Base-by-base conservation (phyloP, 2,888 invertebrate genomes). In the Lottia scabra region DNA sequence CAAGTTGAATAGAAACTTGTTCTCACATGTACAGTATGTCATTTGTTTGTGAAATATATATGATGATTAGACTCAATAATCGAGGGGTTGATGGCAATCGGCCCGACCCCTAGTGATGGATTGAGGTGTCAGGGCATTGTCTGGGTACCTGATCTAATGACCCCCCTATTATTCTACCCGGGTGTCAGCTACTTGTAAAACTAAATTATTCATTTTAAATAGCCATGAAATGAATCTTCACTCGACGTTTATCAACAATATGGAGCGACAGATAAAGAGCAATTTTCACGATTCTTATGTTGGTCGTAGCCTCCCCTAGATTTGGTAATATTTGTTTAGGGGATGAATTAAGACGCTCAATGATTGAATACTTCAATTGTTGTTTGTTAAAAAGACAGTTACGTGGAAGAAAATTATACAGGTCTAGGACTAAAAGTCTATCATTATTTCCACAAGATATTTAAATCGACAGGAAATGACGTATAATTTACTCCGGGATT, bases 181-280 rank as follows among this genome's bases (percentile, higher is more conserved):
- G 56, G 56, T 56, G 56, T 56, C 56, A 56, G 56, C 19, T 23
- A 56, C 56, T 56, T 56, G 56, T 56, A 56, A 38, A 56, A 56
- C 56, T 56, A 56, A 56, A 56, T 56, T 56, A 56, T 56, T 56
- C 56, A 56, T 56, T 56, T 19, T 56, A 56, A 56, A 56, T 56
- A 23, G 56, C 56, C 56, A 10, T 19, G 23, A 23, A 56, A 56
- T 56, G 56, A 56, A 56, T 19, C 23, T 10, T 19, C 23, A 56
- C 2, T 56, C 56, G 56, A 56, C 56, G 23, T 23, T 19, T 23
- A 23, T 23, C 19, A 23, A 23, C 56, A 56, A 56, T 56, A 56
- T 19, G 19, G 56, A 56, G 56, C 56, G 56, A 56, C 56, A 23
- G 19, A 56, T 56, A 56, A 56, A 56, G 56, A 56, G 56, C 56